Evolutionary conservation across 1,140 invertebrate genomes (phyloP).

Genomic region (Pogonognathellus flavescens): DNA sequence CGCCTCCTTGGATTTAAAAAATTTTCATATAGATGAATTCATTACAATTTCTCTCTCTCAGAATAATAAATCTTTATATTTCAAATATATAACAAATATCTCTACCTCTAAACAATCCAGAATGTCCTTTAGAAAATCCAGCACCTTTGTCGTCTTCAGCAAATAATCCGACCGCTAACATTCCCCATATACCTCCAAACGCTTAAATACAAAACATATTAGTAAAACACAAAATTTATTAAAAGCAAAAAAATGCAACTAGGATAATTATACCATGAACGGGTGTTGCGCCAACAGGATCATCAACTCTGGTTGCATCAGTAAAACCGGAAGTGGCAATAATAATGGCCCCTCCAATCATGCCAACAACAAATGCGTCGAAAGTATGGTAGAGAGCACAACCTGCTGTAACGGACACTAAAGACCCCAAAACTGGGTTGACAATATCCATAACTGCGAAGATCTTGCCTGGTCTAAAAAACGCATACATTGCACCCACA

Average conservation of each 20-base stretch:
- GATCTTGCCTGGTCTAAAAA: conserved; percentile 77
- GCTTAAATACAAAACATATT: conserved; percentile 68
- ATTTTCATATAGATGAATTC: too few species aligned
- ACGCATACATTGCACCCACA: conserved; percentile 79
- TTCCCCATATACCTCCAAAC: conserved; percentile 77
- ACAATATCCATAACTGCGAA: conserved; percentile 88
- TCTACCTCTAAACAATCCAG: conserved; percentile 84
- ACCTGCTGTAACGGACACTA: conserved; percentile 83
- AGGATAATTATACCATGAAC: conserved; percentile 85
- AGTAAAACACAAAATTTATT: neutral
- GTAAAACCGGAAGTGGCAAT: conserved; percentile 80
- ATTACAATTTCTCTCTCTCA: too few species aligned
- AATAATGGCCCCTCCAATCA: conserved; percentile 81
- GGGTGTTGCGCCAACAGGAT: conserved; percentile 90
- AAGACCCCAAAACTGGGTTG: conserved; percentile 87
- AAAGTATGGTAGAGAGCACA: conserved; percentile 89
- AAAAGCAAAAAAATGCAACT: too few species aligned
- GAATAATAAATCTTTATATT: too few species aligned
- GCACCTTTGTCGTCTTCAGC: conserved; percentile 86
- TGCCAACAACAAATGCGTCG: conserved; percentile 87
- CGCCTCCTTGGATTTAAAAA: conserved; percentile 69
- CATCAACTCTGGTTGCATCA: conserved; percentile 84
- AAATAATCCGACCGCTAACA: conserved; percentile 90
- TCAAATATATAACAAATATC: too few species aligned
- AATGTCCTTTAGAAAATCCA: conserved; percentile 81